Percentiles rank a stretch among this genome's conserved stretches.
Evolutionary conservation across 53 echinoderm and acorn worm species (phyloP).

Genomic region (Paracentrotus lividus): DNA sequence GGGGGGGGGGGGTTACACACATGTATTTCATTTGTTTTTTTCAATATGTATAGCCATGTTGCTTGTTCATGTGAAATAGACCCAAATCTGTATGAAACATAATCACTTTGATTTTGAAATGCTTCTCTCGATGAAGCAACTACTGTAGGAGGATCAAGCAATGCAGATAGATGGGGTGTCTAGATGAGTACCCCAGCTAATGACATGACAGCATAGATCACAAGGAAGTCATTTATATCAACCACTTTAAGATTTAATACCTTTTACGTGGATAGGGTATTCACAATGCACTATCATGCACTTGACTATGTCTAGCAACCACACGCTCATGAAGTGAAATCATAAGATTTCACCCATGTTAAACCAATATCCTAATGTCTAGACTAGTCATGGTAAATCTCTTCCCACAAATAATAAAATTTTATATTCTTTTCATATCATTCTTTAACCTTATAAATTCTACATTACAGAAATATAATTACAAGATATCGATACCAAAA

Average conservation of each 20-base stretch:
- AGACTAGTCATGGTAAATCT: no score
- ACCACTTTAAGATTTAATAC: slow-evolving; percentile 25
- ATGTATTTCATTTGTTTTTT: no score
- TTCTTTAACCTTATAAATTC: no score
- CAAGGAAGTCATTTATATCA: slow-evolving; percentile 59
- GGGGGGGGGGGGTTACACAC: not conserved
- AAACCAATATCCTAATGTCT: not conserved
- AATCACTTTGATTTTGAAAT: not conserved
- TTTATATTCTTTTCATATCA: no score
- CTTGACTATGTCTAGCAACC: slow-evolving; percentile 24
- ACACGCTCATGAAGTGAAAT: not conserved
- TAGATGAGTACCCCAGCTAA: not conserved
- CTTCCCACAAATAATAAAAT: no score
- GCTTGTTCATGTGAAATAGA: not conserved
- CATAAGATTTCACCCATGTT: not conserved
- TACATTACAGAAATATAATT: not conserved
- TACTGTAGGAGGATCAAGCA: not conserved
- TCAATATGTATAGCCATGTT: not conserved
- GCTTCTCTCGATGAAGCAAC: not conserved
- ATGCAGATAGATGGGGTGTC: not conserved
- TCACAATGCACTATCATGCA: not conserved
- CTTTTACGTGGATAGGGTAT: not conserved
- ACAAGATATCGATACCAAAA: no score
- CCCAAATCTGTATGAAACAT: not conserved
- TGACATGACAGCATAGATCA: not conserved